These are phyloP conservation scores for Neelides folsomi DNA, from an alignment of 2,888 invertebrate species.

Conservation along the genomic window DNA sequence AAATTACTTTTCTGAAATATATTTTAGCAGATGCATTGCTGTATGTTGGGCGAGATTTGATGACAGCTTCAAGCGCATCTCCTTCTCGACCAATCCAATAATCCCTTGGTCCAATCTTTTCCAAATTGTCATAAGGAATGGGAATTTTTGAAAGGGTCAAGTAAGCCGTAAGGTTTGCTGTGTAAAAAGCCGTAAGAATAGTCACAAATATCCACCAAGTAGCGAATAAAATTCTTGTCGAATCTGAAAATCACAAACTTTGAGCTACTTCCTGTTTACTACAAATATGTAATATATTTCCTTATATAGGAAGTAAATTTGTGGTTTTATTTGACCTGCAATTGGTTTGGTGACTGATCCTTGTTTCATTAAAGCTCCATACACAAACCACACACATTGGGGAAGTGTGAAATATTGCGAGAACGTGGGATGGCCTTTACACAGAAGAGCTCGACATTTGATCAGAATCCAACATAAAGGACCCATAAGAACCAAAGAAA, in stretches of 20 bases:
- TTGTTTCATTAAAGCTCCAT: slow-evolving; percentile 75
- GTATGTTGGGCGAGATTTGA: slow-evolving; percentile 37
- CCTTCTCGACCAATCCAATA: slow-evolving; percentile 58
- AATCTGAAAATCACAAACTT: slow-evolving; percentile 45
- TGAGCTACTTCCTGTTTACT: no score
- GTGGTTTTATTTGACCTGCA: slow-evolving; percentile 49
- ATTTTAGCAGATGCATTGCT: slow-evolving; percentile 6
- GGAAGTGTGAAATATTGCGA: slow-evolving; percentile 46
- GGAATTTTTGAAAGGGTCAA: slow-evolving; percentile 73
- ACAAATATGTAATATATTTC: no score
- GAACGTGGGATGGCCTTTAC: slow-evolving; percentile 42
- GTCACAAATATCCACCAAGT: slow-evolving; percentile 88
- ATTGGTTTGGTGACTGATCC: slow-evolving; percentile 66
- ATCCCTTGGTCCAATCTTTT: slow-evolving; percentile 27
- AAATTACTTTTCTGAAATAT: slow-evolving; percentile 13
- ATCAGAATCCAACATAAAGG: slow-evolving; percentile 63
- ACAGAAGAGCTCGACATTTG: slow-evolving; percentile 41
- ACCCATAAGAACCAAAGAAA: slow-evolving; percentile 58
- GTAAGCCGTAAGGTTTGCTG: slow-evolving; percentile 79
- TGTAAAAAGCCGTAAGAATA: slow-evolving; percentile 74
- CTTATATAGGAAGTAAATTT: no score
- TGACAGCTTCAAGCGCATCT: slow-evolving; percentile 52
- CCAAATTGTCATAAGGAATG: slow-evolving; percentile 50
- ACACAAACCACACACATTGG: slow-evolving; percentile 73
- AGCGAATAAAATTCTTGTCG: slow-evolving; percentile 67